Evolutionary conservation across 1,140 invertebrate genomes (phyloP).

Genomic region (Drosophila oshimai): DNA sequence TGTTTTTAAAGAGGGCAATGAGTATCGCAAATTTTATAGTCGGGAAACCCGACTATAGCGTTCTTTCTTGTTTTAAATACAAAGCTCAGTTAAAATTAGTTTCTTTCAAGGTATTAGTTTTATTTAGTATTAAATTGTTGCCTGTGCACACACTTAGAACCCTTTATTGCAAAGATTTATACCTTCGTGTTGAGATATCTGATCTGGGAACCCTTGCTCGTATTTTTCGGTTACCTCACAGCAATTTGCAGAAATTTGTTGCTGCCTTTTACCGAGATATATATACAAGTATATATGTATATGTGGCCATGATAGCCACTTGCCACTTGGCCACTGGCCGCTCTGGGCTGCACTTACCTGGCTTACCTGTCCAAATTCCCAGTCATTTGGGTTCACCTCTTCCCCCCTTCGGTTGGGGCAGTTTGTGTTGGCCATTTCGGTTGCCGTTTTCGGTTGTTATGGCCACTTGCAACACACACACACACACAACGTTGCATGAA

Average conservation of each 20-base stretch:
- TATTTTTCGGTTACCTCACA: slow-evolving; percentile 29
- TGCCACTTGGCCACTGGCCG: slow-evolving; percentile 20
- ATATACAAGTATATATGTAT: background rate
- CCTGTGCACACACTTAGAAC: background rate
- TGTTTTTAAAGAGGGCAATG: too few relatives aligned
- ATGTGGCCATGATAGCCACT: slow-evolving; percentile 13
- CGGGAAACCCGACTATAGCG: too few relatives aligned
- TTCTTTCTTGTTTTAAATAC: background rate
- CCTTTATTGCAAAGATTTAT: slow-evolving; percentile 5
- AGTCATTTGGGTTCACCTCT: slow-evolving; percentile 27
- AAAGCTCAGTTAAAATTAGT: too few relatives aligned
- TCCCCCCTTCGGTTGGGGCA: background rate
- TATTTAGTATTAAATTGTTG: background rate
- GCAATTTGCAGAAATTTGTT: slow-evolving; percentile 31
- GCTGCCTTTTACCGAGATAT: background rate
- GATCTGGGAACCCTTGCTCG: slow-evolving; percentile 19
- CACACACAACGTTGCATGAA: slow-evolving; percentile 9
- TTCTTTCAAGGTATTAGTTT: too few relatives aligned
- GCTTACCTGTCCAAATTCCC: slow-evolving; percentile 23
- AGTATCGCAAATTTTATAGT: too few relatives aligned
- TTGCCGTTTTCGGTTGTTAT: slow-evolving; percentile 45
- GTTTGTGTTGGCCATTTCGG: slow-evolving; percentile 38
- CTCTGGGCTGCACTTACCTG: slow-evolving; percentile 21
- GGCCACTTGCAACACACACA: slow-evolving; percentile 45
- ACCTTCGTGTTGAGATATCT: slow-evolving; percentile 12